Conservation (phyloP, 1,140 invertebrate genomes). For the Proctacanthus coquilletti region DNA sequence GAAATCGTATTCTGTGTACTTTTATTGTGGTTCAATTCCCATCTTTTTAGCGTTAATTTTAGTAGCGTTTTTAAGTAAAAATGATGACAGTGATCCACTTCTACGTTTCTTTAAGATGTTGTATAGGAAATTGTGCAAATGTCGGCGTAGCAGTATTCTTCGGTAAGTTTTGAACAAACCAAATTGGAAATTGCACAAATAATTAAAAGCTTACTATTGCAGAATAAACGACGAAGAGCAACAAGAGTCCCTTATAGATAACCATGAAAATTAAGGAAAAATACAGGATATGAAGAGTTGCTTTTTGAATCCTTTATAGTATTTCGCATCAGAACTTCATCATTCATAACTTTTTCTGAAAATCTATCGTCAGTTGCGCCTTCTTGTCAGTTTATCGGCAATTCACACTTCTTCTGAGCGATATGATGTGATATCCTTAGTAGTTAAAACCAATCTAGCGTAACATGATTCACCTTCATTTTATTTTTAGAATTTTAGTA, state of each 20-base stretch:
- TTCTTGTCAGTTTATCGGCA: no score
- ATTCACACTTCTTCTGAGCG: no score
- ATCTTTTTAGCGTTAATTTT: slow-evolving; percentile 64
- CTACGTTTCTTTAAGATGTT: slow-evolving; percentile 44
- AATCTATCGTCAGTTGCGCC: no score
- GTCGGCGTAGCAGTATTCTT: slow-evolving; percentile 33
- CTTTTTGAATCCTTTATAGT: no score
- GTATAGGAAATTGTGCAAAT: slow-evolving; percentile 37
- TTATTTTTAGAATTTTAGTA: no score
- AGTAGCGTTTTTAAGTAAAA: slow-evolving; percentile 58
- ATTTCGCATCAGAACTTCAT: no score
- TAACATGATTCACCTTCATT: no score
- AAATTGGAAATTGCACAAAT: slow-evolving; percentile 1
- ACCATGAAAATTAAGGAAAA: slow-evolving; percentile 14
- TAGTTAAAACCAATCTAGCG: no score
- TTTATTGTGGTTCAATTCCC: slow-evolving; percentile 65
- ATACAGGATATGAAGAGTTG: no score
- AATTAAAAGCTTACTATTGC: slow-evolving; percentile 17
- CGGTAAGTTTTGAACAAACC: slow-evolving; percentile 24
- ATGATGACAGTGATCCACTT: slow-evolving; percentile 75
- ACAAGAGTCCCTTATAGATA: slow-evolving; percentile 55
- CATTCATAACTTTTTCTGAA: no score
- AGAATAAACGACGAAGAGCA: slow-evolving; percentile 57
- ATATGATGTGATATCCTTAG: no score
- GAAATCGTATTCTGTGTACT: slow-evolving; percentile 54